These are phyloP conservation scores for Nyctibius bracteatus DNA, from an alignment of 2,113 vertebrate species.

Conservation along the genomic window DNA sequence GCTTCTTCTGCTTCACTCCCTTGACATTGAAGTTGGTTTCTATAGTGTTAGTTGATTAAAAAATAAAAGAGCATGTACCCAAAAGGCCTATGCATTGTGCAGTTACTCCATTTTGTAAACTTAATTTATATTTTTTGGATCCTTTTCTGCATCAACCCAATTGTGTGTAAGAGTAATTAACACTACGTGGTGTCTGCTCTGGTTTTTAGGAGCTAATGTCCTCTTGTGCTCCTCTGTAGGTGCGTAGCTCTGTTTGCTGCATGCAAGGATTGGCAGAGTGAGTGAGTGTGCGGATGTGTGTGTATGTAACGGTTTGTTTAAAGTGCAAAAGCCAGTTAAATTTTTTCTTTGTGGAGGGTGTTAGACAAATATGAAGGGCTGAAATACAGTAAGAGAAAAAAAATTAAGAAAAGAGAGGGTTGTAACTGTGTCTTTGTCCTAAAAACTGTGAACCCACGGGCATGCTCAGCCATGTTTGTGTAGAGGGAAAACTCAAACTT, in stretches of 20 bases:
- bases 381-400: not conserved
- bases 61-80: rapidly evolving
- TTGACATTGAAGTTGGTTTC: not conserved
- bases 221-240: not conserved
- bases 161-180: not conserved
- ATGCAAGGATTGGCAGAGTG: not conserved
- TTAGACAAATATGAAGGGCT: not conserved
- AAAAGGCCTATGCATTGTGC: not conserved
- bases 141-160: not conserved
- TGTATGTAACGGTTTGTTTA: not conserved
- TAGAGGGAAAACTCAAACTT: not conserved
- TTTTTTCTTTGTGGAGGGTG: not conserved
- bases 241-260: not conserved
- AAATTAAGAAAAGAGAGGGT: rapidly evolving
- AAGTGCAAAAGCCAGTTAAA: not conserved
- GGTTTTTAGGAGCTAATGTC: rapidly evolving
- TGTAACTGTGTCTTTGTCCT: not conserved
- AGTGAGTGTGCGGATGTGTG: not conserved
- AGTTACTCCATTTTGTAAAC: not conserved
- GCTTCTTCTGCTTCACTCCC: not conserved
- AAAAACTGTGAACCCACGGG: not conserved
- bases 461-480: not conserved
- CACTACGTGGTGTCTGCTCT: rapidly evolving
- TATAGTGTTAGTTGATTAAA: not conserved
- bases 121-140: not conserved